A percentile compares a stretch with the other conserved stretches of the same genome.
Conservation (phyloP, 2,888 invertebrate genomes). For the Tachina lurida region DNA sequence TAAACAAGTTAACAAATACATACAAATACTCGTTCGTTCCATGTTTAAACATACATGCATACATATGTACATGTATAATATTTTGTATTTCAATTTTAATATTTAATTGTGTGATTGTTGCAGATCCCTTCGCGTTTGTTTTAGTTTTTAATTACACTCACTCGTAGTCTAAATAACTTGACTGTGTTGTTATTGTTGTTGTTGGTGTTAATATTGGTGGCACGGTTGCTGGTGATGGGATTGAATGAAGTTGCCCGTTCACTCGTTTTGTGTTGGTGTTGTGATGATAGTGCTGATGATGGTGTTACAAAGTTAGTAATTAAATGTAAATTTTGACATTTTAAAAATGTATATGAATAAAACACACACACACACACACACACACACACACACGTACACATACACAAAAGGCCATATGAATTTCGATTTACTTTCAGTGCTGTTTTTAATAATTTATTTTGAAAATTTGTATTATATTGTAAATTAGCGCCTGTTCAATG, state of each 20-base stretch:
- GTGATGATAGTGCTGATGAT: conserved; percentile 27
- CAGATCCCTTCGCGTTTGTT: conserved; percentile 32
- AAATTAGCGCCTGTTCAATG: conserved; percentile 61
- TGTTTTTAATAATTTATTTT: conserved; percentile 42
- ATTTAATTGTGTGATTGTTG: conserved; percentile 25
- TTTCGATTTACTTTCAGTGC: conserved; percentile 11
- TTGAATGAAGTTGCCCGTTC: neutral
- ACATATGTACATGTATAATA: neutral
- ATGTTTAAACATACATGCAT: neutral
- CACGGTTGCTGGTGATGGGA: conserved; percentile 13
- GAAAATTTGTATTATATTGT: conserved; percentile 53
- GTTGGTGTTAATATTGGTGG: neutral
- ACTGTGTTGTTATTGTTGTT: neutral
- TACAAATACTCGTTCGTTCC: neutral
- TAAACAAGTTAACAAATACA: conserved; percentile 39
- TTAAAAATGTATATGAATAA: conserved; percentile 57
- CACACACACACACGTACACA: neutral
- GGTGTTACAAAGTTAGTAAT: conserved; percentile 64
- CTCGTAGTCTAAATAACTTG: conserved; percentile 17
- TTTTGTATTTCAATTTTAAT: conserved; percentile 35
- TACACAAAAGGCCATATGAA: neutral
- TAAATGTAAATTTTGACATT: conserved; percentile 73
- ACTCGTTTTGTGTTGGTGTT: neutral
- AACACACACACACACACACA: conserved; percentile 10
- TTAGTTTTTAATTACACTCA: conserved; percentile 36